phyloP scores from a whole-genome alignment of 1,140 invertebrate genomes.

The Antheraea pernyi region DNA sequence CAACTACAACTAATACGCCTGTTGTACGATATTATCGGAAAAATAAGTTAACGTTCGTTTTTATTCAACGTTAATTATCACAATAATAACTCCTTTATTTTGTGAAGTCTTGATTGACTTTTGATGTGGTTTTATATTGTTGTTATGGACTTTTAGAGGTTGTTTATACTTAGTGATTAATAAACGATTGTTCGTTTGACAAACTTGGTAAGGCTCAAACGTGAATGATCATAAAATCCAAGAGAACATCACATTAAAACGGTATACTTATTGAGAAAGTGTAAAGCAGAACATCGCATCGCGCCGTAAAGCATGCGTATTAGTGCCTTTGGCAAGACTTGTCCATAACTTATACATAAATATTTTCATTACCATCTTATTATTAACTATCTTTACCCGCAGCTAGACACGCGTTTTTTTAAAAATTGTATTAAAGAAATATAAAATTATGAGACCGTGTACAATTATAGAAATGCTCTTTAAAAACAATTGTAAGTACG shows the following conservation, averaged over 20 bases:
- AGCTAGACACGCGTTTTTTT: no score
- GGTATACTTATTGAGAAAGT: conserved; percentile 66
- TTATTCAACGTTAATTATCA: conserved; percentile 6
- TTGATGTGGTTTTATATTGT: conserved; percentile 2
- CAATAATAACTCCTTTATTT: not conserved
- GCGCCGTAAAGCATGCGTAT: conserved; percentile 72
- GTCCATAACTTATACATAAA: conserved; percentile 71
- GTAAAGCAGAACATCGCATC: conserved; percentile 67
- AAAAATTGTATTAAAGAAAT: no score
- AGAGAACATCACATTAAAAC: conserved; percentile 61
- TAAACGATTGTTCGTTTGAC: conserved; percentile 1
- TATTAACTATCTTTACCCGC: not conserved
- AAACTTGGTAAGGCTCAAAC: conserved; percentile 20
- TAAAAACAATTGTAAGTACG: no score
- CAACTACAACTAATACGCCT: conserved; percentile 9
- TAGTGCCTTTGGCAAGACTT: conserved; percentile 69
- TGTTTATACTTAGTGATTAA: conserved; percentile 6
- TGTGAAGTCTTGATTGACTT: conserved; percentile 5
- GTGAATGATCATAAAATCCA: conserved; percentile 29
- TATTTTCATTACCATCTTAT: conserved; percentile 74
- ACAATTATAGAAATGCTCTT: no score
- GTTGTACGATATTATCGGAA: conserved; percentile 16
- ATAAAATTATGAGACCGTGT: no score
- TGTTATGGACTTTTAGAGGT: conserved; percentile 6
- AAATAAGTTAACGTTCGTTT: conserved; percentile 12